Conservation (phyloP, 2,888 invertebrate genomes). For the Zonitis immaculata region DNA sequence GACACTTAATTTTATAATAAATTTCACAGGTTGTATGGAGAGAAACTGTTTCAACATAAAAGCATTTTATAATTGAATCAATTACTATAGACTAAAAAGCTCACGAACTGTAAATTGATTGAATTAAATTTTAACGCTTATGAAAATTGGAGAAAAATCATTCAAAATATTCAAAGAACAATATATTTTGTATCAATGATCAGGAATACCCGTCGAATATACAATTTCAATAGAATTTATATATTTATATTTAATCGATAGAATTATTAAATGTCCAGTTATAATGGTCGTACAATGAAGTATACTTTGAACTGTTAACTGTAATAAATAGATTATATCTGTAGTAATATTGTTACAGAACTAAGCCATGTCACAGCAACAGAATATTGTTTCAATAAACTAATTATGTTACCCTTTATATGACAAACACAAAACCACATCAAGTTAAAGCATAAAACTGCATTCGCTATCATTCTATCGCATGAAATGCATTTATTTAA, state of each 20-base stretch:
- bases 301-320: slow-evolving; percentile 32
- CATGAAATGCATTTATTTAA: too few species aligned
- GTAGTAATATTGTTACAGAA: slow-evolving; percentile 31
- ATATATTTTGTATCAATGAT: too few species aligned
- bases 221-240: background rate
- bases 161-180: background rate
- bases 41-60: slow-evolving; percentile 41
- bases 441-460: slow-evolving; percentile 31
- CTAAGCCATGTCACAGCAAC: slow-evolving; percentile 30
- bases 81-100: slow-evolving; percentile 40
- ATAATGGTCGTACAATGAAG: slow-evolving; percentile 20
- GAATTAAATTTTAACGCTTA: slow-evolving; percentile 12
- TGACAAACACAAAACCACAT: slow-evolving; percentile 37
- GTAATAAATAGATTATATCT: slow-evolving; percentile 37
- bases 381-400: slow-evolving; percentile 41
- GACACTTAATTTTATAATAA: slow-evolving; percentile 43
- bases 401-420: slow-evolving; percentile 40
- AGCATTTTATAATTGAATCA: slow-evolving; percentile 40
- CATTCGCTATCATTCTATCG: too few species aligned
- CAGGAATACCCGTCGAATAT: too few species aligned
- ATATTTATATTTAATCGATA: slow-evolving; percentile 4
- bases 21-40: slow-evolving; percentile 42
- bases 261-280: slow-evolving; percentile 15
- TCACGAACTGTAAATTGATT: slow-evolving; percentile 35
- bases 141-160: background rate